phyloP scores from a whole-genome alignment of 2,113 vertebrate species.

The Tinamus guttatus region DNA sequence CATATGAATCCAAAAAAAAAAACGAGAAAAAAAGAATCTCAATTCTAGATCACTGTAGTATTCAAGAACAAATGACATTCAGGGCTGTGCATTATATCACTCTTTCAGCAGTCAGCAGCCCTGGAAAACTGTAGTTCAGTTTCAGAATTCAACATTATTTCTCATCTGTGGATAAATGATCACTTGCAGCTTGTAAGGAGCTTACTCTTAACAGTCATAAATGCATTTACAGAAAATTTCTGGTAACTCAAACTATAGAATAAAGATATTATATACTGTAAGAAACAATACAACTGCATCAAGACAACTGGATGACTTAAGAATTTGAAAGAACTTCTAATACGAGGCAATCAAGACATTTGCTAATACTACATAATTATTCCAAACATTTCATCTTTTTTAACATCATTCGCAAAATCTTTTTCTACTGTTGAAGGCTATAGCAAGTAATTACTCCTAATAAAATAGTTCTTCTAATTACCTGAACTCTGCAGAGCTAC shows the following conservation, averaged over 20 bases:
- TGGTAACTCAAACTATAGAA: not conserved
- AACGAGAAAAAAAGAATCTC: not conserved
- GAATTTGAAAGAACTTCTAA: not conserved
- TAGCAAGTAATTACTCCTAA: not conserved
- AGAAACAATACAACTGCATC: not conserved
- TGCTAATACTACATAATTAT: not conserved
- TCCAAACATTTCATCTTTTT: not conserved
- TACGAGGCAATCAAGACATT: not conserved
- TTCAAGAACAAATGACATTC: not conserved
- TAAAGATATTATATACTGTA: not conserved
- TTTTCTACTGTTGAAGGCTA: not conserved
- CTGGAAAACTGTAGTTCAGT: not conserved
- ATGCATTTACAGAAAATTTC: not conserved
- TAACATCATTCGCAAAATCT: not conserved
- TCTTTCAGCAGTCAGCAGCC: not conserved
- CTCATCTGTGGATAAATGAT: not conserved
- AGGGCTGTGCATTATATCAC: not conserved
- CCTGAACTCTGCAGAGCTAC: constrained; percentile 88
- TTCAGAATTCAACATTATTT: not conserved
- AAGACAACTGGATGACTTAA: not conserved
- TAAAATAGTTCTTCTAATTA: constrained; percentile 42
- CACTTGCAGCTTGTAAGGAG: not conserved
- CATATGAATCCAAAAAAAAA: not conserved
- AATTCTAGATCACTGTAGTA: not conserved
- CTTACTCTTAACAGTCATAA: not conserved